A percentile compares a stretch with the other conserved stretches of the same genome.
phyloP scores from a whole-genome alignment of 2,113 vertebrate species.

The Meles meles region DNA sequence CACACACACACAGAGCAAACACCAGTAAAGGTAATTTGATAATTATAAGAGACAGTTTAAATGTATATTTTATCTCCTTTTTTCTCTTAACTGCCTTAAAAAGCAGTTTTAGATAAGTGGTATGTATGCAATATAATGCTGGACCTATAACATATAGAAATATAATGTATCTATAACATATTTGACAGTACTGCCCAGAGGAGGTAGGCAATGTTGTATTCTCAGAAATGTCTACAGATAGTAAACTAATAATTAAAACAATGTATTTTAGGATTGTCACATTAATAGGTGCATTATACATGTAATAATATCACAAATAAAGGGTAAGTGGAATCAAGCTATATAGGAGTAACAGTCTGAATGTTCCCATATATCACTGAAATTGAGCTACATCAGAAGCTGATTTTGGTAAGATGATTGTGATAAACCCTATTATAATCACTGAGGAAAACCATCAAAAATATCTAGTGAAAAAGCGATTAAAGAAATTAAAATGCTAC shows the following conservation, averaged over 20 bases:
- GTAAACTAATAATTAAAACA: background rate
- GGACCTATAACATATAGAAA: background rate
- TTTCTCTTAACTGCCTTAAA: background rate
- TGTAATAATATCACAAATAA: background rate
- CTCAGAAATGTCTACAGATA: background rate
- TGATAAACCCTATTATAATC: background rate
- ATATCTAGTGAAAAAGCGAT: background rate
- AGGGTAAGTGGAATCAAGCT: background rate
- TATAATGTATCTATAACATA: background rate
- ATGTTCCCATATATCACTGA: background rate
- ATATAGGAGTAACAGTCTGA: background rate
- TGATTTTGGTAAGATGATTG: background rate
- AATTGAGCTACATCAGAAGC: background rate
- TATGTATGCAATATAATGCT: background rate
- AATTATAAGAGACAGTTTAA: background rate
- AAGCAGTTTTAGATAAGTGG: background rate
- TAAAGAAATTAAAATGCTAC: background rate
- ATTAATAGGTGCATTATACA: background rate
- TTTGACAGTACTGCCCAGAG: background rate
- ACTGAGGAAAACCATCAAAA: background rate
- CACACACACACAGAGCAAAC: background rate
- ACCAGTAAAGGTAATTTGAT: background rate
- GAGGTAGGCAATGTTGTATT: background rate
- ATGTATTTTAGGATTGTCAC: background rate
- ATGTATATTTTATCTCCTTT: background rate